Evolutionary conservation across 2,888 invertebrate species (phyloP), one percentile per base, ranked within the genome.

Genomic region (Pristionchus entomophagus): DNA sequence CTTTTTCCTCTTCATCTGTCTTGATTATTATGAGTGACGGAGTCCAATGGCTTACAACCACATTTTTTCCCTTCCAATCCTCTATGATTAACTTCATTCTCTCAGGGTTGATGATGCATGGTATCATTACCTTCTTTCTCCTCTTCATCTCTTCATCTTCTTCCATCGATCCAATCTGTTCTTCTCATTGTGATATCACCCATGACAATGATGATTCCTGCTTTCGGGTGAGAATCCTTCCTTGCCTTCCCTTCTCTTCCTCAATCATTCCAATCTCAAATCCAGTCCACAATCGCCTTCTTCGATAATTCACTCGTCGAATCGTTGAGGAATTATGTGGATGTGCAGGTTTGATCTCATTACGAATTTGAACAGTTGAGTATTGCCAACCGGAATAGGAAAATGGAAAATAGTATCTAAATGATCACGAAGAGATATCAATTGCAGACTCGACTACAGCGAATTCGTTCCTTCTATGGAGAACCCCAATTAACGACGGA

Each of bases 311-410:
- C 82, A 14, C 56, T 82, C 12, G 41, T 82, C 0, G 26, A 29
- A 22, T 32, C 59, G 14, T 12, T 82, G 1, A 56, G 82, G 49
- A 82, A 59, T 59, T 82, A 82, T 29, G 59, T 82, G n/a, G 59
- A 45, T 22, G 82, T 59, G 10, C 82, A 82, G 82, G 82, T 82
- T 19, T 4, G 32, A 26, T 32, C 10, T 17, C 29, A 8, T 59
- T 62, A 45, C 6, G 45, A 45, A 45, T 45, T 14, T 51, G 12
- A 59, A 59, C 59, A 22, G 59, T n/a, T n/a, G n/a, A n/a, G n/a
- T n/a, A n/a, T n/a, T n/a, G n/a, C n/a, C n/a, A n/a, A n/a, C n/a
- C n/a, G n/a, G n/a, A n/a, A n/a, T n/a, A n/a, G n/a, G n/a, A n/a
- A n/a, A n/a, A n/a, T n/a, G n/a, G n/a, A n/a, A n/a, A n/a, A n/a